Percentiles rank a stretch among this genome's conserved stretches.
These are phyloP conservation scores for Unio delphinus DNA, from an alignment of 2,888 invertebrate species.

Conservation along the genomic window DNA sequence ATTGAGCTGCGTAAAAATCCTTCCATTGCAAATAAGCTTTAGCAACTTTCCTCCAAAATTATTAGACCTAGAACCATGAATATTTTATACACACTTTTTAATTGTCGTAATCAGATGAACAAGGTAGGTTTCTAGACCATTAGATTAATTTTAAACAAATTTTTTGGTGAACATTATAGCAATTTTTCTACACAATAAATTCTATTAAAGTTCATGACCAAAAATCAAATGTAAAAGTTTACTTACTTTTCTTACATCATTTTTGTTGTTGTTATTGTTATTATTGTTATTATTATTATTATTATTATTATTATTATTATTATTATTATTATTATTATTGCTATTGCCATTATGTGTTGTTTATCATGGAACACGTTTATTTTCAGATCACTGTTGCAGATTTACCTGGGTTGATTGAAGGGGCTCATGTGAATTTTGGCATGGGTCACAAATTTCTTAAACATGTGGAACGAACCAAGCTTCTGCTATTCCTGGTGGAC, in stretches of 20 bases:
- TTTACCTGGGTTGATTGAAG: conserved; percentile 96
- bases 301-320: background rate
- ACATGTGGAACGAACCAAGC: conserved; percentile 92
- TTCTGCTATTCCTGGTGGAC: conserved; percentile 90
- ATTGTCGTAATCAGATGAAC: too few species aligned
- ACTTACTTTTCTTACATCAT: background rate
- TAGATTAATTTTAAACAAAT: too few species aligned
- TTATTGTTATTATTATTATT: background rate
- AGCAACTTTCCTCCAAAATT: too few species aligned
- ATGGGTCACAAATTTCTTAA: conserved; percentile 86
- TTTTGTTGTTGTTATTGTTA: background rate
- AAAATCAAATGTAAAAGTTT: too few species aligned
- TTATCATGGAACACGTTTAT: background rate
- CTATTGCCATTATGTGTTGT: background rate
- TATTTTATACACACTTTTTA: too few species aligned
- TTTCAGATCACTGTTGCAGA: conserved; percentile 87
- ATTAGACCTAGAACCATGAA: too few species aligned
- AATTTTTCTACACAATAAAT: too few species aligned
- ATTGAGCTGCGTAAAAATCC: too few species aligned
- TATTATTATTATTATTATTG: background rate
- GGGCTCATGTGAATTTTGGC: conserved; percentile 87
- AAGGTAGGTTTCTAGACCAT: too few species aligned
- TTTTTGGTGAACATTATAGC: too few species aligned
- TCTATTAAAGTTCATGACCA: too few species aligned
- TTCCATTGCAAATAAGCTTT: too few species aligned